Evolutionary conservation across 35 echinoderm and acorn worm genomes (phyloP).

Genomic region (Acanthaster planci): DNA sequence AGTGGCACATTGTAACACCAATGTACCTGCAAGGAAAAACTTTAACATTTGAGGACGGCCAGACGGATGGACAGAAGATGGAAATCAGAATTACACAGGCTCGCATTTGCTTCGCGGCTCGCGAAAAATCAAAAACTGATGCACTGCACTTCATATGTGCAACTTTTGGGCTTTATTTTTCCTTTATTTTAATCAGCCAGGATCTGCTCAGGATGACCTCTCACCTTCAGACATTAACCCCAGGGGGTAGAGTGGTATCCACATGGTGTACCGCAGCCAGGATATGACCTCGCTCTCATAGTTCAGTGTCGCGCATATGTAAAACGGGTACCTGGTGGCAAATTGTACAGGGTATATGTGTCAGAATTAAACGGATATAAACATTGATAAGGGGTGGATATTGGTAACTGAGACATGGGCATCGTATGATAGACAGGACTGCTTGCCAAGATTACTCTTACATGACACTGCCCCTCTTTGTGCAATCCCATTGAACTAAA

Average conservation of each 20-base stretch:
- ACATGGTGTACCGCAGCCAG: constrained; percentile 85
- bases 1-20: too few species aligned
- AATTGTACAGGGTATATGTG: not conserved
- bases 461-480: not conserved
- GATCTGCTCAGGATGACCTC: not conserved
- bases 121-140: too few species aligned
- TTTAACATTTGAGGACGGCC: too few species aligned
- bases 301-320: constrained; percentile 59
- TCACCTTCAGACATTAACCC: constrained; percentile 86
- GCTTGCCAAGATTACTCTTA: not conserved
- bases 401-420: not conserved
- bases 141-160: too few species aligned
- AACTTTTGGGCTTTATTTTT: too few species aligned
- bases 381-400: not conserved
- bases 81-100: too few species aligned
- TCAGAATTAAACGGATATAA: not conserved
- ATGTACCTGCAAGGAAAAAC: too few species aligned
- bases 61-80: too few species aligned
- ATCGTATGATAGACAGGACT: not conserved
- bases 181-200: too few species aligned
- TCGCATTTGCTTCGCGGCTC: too few species aligned
- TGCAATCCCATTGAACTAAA: too few species aligned
- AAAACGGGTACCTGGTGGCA: constrained; percentile 82
- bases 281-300: constrained; percentile 78
- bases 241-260: constrained; percentile 88